Conservation (phyloP, 2,797 vertebrate species). For the Hydrocynus forskahlii region DNA sequence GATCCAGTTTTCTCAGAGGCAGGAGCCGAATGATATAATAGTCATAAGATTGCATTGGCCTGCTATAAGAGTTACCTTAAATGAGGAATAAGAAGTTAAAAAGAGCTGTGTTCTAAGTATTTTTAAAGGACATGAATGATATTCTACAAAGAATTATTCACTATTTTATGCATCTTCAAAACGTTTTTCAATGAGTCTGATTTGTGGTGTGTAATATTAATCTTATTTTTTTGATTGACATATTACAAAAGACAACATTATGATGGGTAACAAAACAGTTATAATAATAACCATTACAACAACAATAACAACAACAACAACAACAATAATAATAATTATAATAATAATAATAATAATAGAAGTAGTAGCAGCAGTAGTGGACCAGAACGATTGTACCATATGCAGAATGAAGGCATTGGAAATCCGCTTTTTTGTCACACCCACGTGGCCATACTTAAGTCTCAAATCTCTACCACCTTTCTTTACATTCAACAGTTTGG, state of each 20-base stretch:
- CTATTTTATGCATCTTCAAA: neutral
- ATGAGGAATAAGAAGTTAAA: neutral
- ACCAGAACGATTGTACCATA: neutral
- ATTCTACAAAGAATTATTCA: neutral
- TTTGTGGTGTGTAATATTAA: neutral
- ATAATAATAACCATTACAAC: neutral
- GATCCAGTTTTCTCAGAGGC: neutral
- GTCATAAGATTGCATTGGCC: neutral
- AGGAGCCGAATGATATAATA: neutral
- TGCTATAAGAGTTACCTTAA: neutral
- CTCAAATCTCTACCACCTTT: conserved; percentile 37
- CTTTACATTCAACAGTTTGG: conserved; percentile 38
- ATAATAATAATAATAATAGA: neutral
- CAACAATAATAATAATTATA: neutral
- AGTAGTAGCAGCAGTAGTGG: no score
- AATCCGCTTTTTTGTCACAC: conserved; percentile 51
- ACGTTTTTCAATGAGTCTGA: neutral
- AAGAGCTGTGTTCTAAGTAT: neutral
- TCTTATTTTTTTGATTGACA: neutral
- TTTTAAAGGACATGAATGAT: no score
- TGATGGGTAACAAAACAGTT: neutral
- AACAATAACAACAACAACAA: neutral
- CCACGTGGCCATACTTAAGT: conserved; percentile 61
- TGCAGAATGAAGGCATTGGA: conserved; percentile 13
- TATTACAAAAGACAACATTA: neutral